A percentile compares a stretch with the other conserved stretches of the same genome.
phyloP scores from a whole-genome alignment of 2,113 vertebrate genomes.

The Raja brachyura region DNA sequence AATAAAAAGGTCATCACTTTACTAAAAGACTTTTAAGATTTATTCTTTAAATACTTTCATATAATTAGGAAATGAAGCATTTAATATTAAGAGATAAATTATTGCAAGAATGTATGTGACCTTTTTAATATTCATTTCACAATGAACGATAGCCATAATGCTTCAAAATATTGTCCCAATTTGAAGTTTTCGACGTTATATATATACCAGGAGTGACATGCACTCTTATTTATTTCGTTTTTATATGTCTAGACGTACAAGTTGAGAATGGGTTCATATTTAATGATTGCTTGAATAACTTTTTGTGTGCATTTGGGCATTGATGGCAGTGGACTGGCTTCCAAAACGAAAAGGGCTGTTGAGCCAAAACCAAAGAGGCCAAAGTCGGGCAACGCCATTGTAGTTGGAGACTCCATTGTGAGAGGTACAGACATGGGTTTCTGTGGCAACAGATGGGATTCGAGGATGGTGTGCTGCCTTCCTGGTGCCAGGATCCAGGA shows the following conservation, averaged over 20 bases:
- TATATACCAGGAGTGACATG: background rate
- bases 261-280: background rate
- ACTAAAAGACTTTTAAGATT: no score
- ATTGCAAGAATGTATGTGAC: background rate
- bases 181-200: background rate
- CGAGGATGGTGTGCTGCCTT: no score
- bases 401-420: no score
- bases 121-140: background rate
- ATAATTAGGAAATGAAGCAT: background rate
- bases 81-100: conserved; percentile 13
- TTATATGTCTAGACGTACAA: background rate
- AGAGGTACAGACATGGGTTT: no score
- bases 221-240: background rate
- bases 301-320: background rate
- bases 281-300: background rate
- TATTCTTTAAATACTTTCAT: background rate
- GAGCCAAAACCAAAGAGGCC: no score
- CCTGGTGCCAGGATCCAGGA: no score
- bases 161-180: background rate
- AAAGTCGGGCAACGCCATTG: no score
- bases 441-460: no score
- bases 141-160: no score
- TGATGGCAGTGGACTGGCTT: no score
- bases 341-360: no score
- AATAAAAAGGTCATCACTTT: background rate